Base-by-base conservation (phyloP, 2,797 vertebrate species). In the Brachyalestes nurse region DNA sequence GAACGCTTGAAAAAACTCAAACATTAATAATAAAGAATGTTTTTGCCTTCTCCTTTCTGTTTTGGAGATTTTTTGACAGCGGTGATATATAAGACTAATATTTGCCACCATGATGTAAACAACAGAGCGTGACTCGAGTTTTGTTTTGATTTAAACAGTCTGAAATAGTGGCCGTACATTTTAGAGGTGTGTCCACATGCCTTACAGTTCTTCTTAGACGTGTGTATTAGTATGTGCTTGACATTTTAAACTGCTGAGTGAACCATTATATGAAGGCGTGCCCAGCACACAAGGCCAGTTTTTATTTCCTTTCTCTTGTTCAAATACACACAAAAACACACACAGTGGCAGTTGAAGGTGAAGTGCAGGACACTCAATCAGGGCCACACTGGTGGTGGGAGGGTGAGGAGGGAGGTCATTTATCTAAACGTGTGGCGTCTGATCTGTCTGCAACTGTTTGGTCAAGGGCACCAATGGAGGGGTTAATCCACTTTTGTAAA, bases 381-480 rank as follows among this genome's bases (percentile, higher is more conserved):
- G 61, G 34, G 34, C 2, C 17, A 19, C 38, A 19, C 17, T 66
- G 61, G 57, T 34, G 60, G 10, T 28, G 60, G 60, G 60, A 62
- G 25, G 12, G 28, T 19, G 28, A 65, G 14, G 28, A 65, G 13
- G 25, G 61, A 62, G 62, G 28, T 65, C 16, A 38, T 65, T 38
- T 65, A 38, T 65, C 62, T 8, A 65, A 38, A 62, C 9, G n/a
- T 21, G n/a, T 60, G 9, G 5, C 47, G 23, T 47, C 76, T 70
- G 9, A 78, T 49, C 6, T 25, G 60, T 10, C 42, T 60, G 53
- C 57, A 55, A 69, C 64, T 4, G 6, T 78, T 70, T 70, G 67
- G 42, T 38, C 42, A 71, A 62, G 77, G 78, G 65, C 71, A 80
- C 21, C 21, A 23, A 23, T 47, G 51, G 51, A 66, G 47, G 23